Evolutionary conservation across 2,888 invertebrate genomes (phyloP).

Genomic region (Pteria penguin): DNA sequence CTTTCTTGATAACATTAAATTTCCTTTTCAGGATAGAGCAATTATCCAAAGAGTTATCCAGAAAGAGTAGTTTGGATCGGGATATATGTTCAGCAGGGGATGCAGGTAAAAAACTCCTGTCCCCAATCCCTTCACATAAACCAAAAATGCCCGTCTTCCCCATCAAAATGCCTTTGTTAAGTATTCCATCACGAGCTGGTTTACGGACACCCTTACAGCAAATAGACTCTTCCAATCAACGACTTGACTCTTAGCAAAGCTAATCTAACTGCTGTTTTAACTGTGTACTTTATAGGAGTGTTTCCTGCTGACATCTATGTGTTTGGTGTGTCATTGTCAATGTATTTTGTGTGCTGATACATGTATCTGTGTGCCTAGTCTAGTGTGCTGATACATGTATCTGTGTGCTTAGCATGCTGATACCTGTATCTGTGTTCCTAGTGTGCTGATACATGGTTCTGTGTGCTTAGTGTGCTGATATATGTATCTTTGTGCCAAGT

Average conservation of each 20-base stretch:
- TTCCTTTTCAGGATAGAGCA: slow-evolving; percentile 59
- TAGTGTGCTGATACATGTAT: too few species aligned
- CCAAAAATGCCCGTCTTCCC: slow-evolving; percentile 22
- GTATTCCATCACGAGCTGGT: slow-evolving; percentile 23
- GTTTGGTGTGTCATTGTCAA: too few species aligned
- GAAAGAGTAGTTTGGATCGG: slow-evolving; percentile 51
- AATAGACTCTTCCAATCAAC: slow-evolving; percentile 17
- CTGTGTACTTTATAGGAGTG: too few species aligned
- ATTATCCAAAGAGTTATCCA: slow-evolving; percentile 58
- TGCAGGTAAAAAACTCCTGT: slow-evolving; percentile 41
- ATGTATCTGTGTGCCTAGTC: too few species aligned
- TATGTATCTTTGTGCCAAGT: too few species aligned
- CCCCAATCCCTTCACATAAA: slow-evolving; percentile 20
- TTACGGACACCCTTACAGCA: slow-evolving; percentile 20
- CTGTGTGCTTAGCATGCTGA: too few species aligned
- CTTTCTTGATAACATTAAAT: too few species aligned
- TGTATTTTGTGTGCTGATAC: too few species aligned
- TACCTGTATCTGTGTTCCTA: too few species aligned
- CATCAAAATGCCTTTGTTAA: slow-evolving; percentile 27
- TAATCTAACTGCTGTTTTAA: neutral
- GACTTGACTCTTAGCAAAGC: neutral
- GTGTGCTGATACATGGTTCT: too few species aligned
- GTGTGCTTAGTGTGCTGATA: too few species aligned
- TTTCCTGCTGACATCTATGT: too few species aligned
- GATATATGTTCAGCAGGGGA: slow-evolving; percentile 44